Evolutionary conservation across 1,140 invertebrate species (phyloP), one percentile per base, ranked within the genome.

Genomic region (Amyelois transitella): DNA sequence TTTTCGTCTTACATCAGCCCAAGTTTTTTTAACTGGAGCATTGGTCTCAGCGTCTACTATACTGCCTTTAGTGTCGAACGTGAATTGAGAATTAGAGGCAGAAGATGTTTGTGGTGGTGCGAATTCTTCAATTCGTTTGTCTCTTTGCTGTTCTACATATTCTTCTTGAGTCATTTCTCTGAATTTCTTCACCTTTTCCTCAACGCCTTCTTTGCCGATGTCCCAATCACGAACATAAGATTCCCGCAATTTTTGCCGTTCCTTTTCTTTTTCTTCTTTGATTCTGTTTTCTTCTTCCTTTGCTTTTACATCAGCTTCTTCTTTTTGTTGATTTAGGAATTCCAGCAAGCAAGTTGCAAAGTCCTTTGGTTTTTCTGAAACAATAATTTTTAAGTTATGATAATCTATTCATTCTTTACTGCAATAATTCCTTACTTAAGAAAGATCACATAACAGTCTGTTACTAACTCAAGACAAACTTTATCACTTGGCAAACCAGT

Each of bases 111-210:
- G 66, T 12, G 72, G 60, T n/a, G 83, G 81, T 1, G 92, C 94
- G 81, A 96, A 96, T 77, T 95, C 94, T 5, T 88, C 53, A 7
- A 84, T 82, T 55, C 94, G 90, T 69, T 94, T 91, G 58, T 88
- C 80, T 51, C 94, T 90, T 75, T 94, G 92, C 67, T 94, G 92
- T 54, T 94, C 89, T 8, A 94, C 91, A 93, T 94, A 96, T 85
- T 96, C 92, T 77, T 94, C 92, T 88, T 96, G 94, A 0, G 91
- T 91, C 91, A 95, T 93, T 57, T 90, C 86, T 62, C 89, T 86
- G 60, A 90, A 89, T 64, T 90, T 90, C 49, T 90, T 90, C 12
- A 86, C 63, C 63, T 82, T 76, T 1, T 70, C 64, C 5, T 89
- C 75, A 18, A 81, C 62, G 2, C 88, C 84, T 53, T 89, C 81